phyloP scores from a whole-genome alignment of 2,113 vertebrate species.

The Lontra canadensis region DNA sequence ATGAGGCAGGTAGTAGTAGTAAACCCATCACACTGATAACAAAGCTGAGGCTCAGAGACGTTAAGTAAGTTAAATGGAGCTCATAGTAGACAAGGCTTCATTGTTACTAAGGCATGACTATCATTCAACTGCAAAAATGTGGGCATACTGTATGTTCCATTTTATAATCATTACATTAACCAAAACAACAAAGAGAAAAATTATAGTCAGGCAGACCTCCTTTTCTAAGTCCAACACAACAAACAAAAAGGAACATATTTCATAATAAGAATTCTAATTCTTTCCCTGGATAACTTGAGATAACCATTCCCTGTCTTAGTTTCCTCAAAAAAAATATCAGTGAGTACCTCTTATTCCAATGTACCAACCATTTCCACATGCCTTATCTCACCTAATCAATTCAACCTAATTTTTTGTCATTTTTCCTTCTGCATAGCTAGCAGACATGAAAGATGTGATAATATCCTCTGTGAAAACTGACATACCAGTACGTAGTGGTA shows the following conservation, averaged over 20 bases:
- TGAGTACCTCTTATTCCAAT: neutral
- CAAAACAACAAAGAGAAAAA: neutral
- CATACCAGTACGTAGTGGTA: neutral
- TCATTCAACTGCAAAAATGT: constrained; percentile 9
- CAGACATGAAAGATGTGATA: neutral
- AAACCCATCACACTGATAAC: neutral
- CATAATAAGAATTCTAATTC: neutral
- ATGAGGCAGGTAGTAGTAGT: neutral
- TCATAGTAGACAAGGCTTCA: neutral
- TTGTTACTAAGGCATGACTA: neutral
- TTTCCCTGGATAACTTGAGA: neutral
- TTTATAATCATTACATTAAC: neutral
- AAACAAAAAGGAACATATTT: neutral
- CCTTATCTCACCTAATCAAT: neutral
- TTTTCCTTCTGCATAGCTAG: neutral
- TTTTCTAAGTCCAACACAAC: neutral
- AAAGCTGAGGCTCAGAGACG: neutral
- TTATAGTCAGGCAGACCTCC: neutral
- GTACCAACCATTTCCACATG: neutral
- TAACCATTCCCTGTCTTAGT: neutral
- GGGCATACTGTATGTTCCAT: neutral
- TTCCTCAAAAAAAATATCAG: neutral
- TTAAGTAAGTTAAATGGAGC: neutral
- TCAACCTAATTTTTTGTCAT: neutral
- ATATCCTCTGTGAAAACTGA: neutral